Evolutionary conservation across 1,140 invertebrate species (phyloP).

Genomic region (Euwallacea similis): DNA sequence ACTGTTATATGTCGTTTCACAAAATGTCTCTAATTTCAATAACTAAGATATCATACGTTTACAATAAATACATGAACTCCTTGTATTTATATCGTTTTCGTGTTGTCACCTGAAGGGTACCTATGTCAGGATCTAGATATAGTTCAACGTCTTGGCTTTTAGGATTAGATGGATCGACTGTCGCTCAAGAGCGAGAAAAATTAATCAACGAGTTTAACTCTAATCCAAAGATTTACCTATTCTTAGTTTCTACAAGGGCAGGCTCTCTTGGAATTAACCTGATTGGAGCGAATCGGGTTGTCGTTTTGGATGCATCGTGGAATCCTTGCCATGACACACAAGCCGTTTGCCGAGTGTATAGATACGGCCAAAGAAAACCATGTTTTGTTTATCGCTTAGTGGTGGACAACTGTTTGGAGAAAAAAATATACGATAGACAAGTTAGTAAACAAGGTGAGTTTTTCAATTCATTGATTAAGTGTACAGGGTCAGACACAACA

Average conservation of each 20-base stretch:
- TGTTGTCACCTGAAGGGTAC: background rate
- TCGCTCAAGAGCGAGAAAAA: conserved; percentile 90
- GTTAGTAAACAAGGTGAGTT: conserved; percentile 87
- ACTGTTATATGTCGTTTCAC: too few relatives aligned
- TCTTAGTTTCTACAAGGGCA: conserved; percentile 96
- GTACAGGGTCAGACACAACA: too few relatives aligned
- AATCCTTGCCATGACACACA: conserved; percentile 99
- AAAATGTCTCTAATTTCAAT: too few relatives aligned
- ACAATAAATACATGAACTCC: too few relatives aligned
- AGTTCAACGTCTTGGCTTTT: conserved; percentile 37
- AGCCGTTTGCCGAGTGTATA: conserved; percentile 95
- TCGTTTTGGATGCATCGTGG: conserved; percentile 98
- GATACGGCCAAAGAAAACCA: conserved; percentile 93
- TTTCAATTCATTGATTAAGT: too few relatives aligned
- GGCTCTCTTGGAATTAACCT: conserved; percentile 98
- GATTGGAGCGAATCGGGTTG: conserved; percentile 93
- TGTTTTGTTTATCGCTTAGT: conserved; percentile 96
- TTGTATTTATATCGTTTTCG: background rate
- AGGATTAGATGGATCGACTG: conserved; percentile 94
- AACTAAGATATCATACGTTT: too few relatives aligned
- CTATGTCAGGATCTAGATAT: background rate
- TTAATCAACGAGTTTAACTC: conserved; percentile 97
- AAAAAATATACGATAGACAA: conserved; percentile 97
- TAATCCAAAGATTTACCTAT: conserved; percentile 85
- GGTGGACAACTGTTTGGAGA: conserved; percentile 95